phyloP scores from a whole-genome alignment of 2,888 invertebrate species.

The Orthonevra nobilis region DNA sequence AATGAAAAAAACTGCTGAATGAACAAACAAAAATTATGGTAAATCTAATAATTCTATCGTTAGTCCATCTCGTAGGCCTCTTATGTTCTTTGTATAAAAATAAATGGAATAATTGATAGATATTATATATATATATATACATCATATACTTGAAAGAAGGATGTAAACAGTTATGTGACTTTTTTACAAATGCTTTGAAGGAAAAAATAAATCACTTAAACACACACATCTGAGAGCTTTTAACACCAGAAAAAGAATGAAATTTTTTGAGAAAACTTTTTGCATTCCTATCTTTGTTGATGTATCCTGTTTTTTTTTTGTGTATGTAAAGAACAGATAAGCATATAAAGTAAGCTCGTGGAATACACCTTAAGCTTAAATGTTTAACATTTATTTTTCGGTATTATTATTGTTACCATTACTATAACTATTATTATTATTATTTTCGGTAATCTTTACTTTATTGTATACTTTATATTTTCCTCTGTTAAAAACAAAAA shows the following conservation, averaged over 20 bases:
- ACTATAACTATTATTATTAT: slow-evolving; percentile 1
- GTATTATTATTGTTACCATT: slow-evolving; percentile 50
- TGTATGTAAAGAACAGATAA: slow-evolving; percentile 29
- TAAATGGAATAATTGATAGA: slow-evolving; percentile 49
- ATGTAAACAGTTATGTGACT: slow-evolving; percentile 44
- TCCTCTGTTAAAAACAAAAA: slow-evolving; percentile 23
- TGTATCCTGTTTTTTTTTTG: slow-evolving; percentile 45
- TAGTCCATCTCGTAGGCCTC: slow-evolving; percentile 44
- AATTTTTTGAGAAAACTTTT: slow-evolving; percentile 37
- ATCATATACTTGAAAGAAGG: slow-evolving; percentile 47
- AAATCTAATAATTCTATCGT: slow-evolving; percentile 15
- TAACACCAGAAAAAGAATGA: slow-evolving; percentile 8
- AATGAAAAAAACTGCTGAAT: slow-evolving; percentile 30
- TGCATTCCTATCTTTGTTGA: slow-evolving; percentile 62
- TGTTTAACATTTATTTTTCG: slow-evolving; percentile 43
- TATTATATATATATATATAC: slow-evolving; percentile 22
- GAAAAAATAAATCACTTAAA: too few relatives aligned
- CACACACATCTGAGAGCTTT: too few relatives aligned
- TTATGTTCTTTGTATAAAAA: slow-evolving; percentile 66
- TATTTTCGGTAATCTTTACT: slow-evolving; percentile 22
- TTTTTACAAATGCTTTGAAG: slow-evolving; percentile 49
- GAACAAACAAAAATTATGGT: slow-evolving; percentile 8
- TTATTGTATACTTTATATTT: slow-evolving; percentile 41
- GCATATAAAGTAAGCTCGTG: slow-evolving; percentile 25
- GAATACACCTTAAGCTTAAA: slow-evolving; percentile 48